Conservation (phyloP, 2,113 vertebrate species). For the Microcebus ravelobensis region DNA sequence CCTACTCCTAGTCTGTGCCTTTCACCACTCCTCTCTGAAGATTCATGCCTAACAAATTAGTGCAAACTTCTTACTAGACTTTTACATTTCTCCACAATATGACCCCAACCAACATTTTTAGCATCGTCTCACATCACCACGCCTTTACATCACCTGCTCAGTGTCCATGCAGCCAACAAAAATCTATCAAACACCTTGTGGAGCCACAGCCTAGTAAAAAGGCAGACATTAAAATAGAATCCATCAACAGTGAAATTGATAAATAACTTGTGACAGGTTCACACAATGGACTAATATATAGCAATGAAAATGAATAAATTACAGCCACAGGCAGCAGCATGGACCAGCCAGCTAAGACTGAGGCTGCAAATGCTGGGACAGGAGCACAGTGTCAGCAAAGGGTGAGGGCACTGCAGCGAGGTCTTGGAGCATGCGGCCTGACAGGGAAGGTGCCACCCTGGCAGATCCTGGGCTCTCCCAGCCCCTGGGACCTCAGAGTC, state of each 20-base stretch:
- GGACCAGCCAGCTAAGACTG: not conserved
- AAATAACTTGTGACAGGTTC: not conserved
- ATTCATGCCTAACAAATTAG: not conserved
- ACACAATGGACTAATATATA: not conserved
- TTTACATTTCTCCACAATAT: not conserved
- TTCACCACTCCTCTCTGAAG: not conserved
- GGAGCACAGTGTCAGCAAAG: not conserved
- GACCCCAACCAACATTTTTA: not conserved
- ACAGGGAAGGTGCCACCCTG: not conserved
- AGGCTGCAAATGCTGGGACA: not conserved
- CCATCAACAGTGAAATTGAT: not conserved
- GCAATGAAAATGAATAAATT: not conserved
- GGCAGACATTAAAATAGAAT: not conserved
- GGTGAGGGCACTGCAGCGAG: not conserved
- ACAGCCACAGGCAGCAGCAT: not conserved
- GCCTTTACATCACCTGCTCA: not conserved
- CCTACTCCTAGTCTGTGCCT: not conserved
- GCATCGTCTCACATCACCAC: not conserved
- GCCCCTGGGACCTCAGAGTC: conserved; percentile 83
- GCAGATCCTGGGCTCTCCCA: too few species aligned
- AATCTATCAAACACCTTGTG: not conserved
- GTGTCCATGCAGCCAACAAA: not conserved
- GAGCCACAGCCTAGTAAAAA: not conserved
- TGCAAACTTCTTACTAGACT: not conserved
- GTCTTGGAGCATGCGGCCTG: not conserved